These are phyloP conservation scores for Sogatella furcifera DNA, from an alignment of 1,140 invertebrate genomes.

Conservation along the genomic window DNA sequence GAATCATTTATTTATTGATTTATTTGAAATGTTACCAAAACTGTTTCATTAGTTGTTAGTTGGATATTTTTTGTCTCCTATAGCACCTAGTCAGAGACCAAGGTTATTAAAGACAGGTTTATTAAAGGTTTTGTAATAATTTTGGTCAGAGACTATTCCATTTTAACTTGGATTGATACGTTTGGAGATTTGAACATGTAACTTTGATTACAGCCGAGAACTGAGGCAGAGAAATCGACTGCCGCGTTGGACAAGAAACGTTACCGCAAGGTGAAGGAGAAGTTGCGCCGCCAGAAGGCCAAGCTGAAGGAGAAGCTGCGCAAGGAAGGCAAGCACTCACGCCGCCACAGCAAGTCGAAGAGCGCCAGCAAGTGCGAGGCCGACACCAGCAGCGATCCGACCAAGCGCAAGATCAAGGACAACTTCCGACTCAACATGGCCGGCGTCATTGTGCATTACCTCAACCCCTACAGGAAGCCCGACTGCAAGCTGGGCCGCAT, in stretches of 20 bases:
- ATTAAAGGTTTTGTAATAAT: too few relatives aligned
- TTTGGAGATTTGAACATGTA: neutral
- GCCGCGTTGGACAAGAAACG: conserved; percentile 52
- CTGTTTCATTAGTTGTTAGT: too few relatives aligned
- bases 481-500: conserved; percentile 80
- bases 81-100: too few relatives aligned
- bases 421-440: conserved; percentile 82
- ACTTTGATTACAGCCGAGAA: conserved; percentile 46
- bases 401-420: conserved; percentile 70
- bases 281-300: conserved; percentile 56
- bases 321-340: conserved; percentile 10
- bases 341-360: neutral
- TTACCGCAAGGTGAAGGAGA: conserved; percentile 56
- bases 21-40: too few relatives aligned
- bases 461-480: conserved; percentile 79
- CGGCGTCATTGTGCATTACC: conserved; percentile 73
- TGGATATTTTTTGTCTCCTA: too few relatives aligned
- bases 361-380: conserved; percentile 26
- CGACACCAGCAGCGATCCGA: conserved; percentile 38
- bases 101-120: too few relatives aligned
- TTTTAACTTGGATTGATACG: too few relatives aligned
- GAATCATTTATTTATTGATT: too few relatives aligned
- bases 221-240: conserved; percentile 58
- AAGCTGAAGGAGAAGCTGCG: conserved; percentile 37
- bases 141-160: too few relatives aligned